phyloP scores from a whole-genome alignment of 2,113 vertebrate genomes.

The Lucifuga dentata region DNA sequence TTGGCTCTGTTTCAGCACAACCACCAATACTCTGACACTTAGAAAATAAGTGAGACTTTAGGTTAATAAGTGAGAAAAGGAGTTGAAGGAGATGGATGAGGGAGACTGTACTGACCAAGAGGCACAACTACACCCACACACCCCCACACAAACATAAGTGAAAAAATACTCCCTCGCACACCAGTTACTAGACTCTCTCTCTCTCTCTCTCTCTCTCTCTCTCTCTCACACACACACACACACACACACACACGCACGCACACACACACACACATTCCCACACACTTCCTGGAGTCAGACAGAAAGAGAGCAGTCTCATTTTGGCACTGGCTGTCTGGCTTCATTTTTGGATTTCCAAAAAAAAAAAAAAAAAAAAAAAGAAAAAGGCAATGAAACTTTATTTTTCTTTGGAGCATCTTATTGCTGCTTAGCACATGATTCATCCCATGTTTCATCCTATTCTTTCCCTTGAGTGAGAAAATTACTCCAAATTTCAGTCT shows the following conservation, averaged over 20 bases:
- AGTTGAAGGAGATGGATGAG: background rate
- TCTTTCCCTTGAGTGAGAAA: background rate
- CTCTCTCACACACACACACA: too few species aligned
- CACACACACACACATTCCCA: background rate
- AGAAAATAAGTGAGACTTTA: background rate
- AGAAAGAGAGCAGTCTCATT: too few species aligned
- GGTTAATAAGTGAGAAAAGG: constrained; percentile 7
- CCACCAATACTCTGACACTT: background rate
- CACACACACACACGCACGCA: background rate
- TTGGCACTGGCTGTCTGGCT: background rate
- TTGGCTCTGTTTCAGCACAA: background rate
- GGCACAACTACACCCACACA: background rate
- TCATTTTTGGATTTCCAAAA: constrained; percentile 3
- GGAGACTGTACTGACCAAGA: background rate
- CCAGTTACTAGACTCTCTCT: too few species aligned
- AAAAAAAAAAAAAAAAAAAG: background rate
- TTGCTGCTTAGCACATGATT: constrained; percentile 8
- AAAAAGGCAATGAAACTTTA: background rate
- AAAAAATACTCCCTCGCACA: background rate
- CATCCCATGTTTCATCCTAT: constrained; percentile 1
- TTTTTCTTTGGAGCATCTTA: constrained; percentile 3
- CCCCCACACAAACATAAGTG: background rate
- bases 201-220: too few species aligned
- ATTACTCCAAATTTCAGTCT: constrained; percentile 1
- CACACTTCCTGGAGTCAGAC: background rate